Percentiles rank a stretch among this genome's conserved stretches.
Conservation (phyloP, 2,888 invertebrate genomes). For the Erynnis tages region DNA sequence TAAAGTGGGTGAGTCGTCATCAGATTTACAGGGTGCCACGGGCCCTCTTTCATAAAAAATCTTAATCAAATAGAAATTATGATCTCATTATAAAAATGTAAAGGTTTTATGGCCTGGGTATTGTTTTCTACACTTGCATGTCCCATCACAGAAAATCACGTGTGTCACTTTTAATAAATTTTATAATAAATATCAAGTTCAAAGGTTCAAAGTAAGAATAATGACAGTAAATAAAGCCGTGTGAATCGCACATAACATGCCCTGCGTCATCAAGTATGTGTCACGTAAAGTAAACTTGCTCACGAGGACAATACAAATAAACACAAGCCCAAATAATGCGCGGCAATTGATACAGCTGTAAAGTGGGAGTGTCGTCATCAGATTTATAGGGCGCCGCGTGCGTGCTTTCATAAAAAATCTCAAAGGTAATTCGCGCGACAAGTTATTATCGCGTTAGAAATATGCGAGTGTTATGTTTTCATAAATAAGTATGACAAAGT, state of each 20-base stretch:
- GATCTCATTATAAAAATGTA: slow-evolving; percentile 60
- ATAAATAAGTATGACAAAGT: slow-evolving; percentile 21
- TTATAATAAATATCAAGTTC: too few species aligned
- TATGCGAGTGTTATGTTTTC: slow-evolving; percentile 43
- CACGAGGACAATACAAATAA: slow-evolving; percentile 42
- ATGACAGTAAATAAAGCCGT: too few species aligned
- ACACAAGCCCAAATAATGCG: slow-evolving; percentile 58
- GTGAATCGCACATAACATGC: slow-evolving; percentile 47
- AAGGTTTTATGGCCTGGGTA: too few species aligned
- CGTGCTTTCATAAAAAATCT: slow-evolving; percentile 75
- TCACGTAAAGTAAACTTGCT: slow-evolving; percentile 4
- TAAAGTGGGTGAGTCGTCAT: slow-evolving; percentile 68
- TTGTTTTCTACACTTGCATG: too few species aligned
- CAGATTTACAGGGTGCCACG: slow-evolving; percentile 77
- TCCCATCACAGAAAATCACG: too few species aligned
- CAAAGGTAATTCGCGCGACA: slow-evolving; percentile 74
- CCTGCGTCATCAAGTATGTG: background rate
- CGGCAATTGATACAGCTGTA: slow-evolving; percentile 68
- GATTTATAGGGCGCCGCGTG: slow-evolving; percentile 78
- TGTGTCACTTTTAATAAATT: too few species aligned
- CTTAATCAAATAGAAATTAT: slow-evolving; percentile 77
- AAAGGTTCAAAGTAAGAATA: too few species aligned
- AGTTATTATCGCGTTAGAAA: slow-evolving; percentile 69
- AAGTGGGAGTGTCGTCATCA: slow-evolving; percentile 68
- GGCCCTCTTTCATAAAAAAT: slow-evolving; percentile 76